Evolutionary conservation across 2,888 invertebrate genomes (phyloP), one percentile per base, ranked within the genome.

Genomic region (Desoria tigrina): DNA sequence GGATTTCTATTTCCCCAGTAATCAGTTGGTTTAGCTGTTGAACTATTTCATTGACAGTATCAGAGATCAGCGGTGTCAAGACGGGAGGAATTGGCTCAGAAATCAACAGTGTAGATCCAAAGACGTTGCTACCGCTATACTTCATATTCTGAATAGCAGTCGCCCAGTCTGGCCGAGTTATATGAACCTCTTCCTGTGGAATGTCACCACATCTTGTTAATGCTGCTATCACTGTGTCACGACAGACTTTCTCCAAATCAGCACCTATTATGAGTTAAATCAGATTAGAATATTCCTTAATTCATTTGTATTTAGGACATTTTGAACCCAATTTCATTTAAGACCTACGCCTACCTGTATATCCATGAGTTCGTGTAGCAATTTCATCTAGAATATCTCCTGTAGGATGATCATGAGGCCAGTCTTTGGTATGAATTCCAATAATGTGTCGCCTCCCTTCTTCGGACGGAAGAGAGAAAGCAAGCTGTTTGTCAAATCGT

Each of bases 401-500:
- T 24, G 81, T 78, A 0, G 89, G 87, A 9, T 26, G 37, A 27
- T 65, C 63, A 1, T 87, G 86, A 27, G 81, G 80, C 92, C 92
- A 93, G 67, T 86, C 84, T 27, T 82, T 82, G 0, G 90, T 89
- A 77, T 91, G 89, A 37, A 93, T 90, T 63, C 85, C 82, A 16
- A 93, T 80, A 69, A 93, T 93, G 77, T 90, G 88, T 53, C 86
- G 81, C 49, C 92, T 81, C 37, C 89, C 90, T 66, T 77, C 84
- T 67, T 84, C 83, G 56, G 88, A 86, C 0, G 93, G 93, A 54
- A 92, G 82, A 0, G 91, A 88, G 80, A 94, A 94, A 77, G 87
- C 86, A 50, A 94, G 83, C 80, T 93, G 93, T 55, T 93, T 84
- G 81, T 94, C 94, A 81, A 94, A 94, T 27, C 94, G 84, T 0